Evolutionary conservation across 2,797 vertebrate genomes (phyloP), one percentile per base, ranked within the genome.

Genomic region (Gouania willdenowi): DNA sequence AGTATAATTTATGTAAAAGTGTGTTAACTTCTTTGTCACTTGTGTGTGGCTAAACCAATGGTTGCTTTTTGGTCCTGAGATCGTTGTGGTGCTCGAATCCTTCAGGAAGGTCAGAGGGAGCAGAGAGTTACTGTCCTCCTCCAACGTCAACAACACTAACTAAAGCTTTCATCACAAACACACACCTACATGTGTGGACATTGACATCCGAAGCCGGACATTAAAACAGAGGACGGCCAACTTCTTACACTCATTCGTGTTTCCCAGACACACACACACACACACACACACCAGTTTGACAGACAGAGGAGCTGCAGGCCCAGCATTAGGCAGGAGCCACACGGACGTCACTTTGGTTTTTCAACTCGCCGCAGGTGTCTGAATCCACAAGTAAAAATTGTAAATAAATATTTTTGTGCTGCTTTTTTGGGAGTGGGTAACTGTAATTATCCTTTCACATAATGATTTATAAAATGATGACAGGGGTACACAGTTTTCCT

Each of bases 371-470:
- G 66, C 18, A 19, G 22, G 40, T 62, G 50, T 61, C 26, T 36
- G 53, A 40, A 41, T 38, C 55, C 59, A 51, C 13, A 10, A 41
- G 42, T 31, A 73, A 75, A 73, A 75, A 75, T 61, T 67, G 57
- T 66, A 75, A 82, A 81, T 75, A 82, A 83, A 81, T 77, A 81
- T 73, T 67, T 66, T 73, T 46, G 34, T 44, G 46, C 64, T 54
- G 43, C 38, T 27, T 61, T 61, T 70, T 68, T 69, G 51, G 64
- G 22, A 44, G 39, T 36, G 41, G 67, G 55, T 79, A 75, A 74
- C 51, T 21, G 62, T 65, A 72, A 66, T 82, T 72, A 63, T 27
- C 49, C 30, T 60, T 69, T 70, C 64, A 65, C 65, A 41, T 75
- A 44, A 67, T 79, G 52, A 70, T 79, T 82, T 63, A 76, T 61